Base-by-base conservation (phyloP, 2,113 vertebrate genomes). In the Acanthochromis polyacanthus region DNA sequence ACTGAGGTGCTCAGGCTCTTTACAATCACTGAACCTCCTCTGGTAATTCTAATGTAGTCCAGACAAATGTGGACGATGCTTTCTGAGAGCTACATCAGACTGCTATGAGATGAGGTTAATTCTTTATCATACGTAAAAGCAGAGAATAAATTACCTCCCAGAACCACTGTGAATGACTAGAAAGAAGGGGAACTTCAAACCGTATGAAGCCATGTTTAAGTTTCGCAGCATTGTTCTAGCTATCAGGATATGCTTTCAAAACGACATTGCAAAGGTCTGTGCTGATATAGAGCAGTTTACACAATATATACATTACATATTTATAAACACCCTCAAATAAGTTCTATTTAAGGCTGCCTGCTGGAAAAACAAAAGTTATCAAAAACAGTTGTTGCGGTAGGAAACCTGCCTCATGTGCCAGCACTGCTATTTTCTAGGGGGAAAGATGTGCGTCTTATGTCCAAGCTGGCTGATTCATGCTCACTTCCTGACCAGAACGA, bases 261-360 rank as follows among this genome's bases (percentile, higher is more conserved):
- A 78, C 3, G 23, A 82, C 71, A 63, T 65, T 68, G 74, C 76
- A 81, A 83, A 79, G 75, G 46, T 81, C 80, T 83, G 79, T 80
- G 82, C 75, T 60, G 75, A 86, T 76, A 86, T 43, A 71, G 72
- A 87, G 74, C 71, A 71, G 71, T 80, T 83, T 82, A 82, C 68
- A 87, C 56, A 79, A 40, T 82, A 88, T 85, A 61, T 85, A 92
- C 65, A 82, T 75, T 77, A 89, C 45, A 75, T 82, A 78, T 81
- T 72, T 73, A 89, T 85, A 88, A 91, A 90, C 65, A 80, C 68
- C 71, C 53, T 80, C 78, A 84, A 80, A 74, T 75, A 11, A 62
- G 57, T 69, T 64, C 56, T 76, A 73, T 80, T 79, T 91, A 90
- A 92, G 89, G 85, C 89, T 82, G 81, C 66, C 52, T 76, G 71